A percentile compares a stretch with the other conserved stretches of the same genome.
phyloP scores from a whole-genome alignment of 2,888 invertebrate genomes.

The Neocrepidodera transversa region DNA sequence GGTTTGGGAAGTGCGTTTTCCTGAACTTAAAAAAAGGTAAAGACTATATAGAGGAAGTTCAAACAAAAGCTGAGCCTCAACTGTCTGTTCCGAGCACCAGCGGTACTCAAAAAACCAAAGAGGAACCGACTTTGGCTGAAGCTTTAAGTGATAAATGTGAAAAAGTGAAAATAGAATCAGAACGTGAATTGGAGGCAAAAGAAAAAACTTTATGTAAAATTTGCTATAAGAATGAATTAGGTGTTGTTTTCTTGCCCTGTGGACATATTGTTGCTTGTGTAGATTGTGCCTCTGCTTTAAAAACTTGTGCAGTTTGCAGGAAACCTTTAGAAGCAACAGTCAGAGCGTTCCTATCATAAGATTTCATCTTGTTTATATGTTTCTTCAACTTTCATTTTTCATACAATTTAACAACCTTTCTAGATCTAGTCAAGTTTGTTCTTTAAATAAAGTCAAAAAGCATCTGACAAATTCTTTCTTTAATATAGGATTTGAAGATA shows the following conservation, averaged over 20 bases:
- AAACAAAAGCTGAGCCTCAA: conserved; percentile 36
- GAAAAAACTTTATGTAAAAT: conserved; percentile 83
- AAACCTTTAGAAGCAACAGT: conserved; percentile 73
- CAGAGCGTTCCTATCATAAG: conserved; percentile 69
- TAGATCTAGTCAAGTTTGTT: conserved; percentile 42
- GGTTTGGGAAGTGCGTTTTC: conserved; percentile 89
- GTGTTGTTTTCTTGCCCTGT: conserved; percentile 93
- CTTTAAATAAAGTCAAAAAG: conserved; percentile 29
- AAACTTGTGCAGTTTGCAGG: conserved; percentile 89
- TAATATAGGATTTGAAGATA: conserved; percentile 36
- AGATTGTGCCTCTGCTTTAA: conserved; percentile 86
- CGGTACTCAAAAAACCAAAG: conserved; percentile 25
- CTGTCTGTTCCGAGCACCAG: conserved; percentile 25
- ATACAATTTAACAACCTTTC: conserved; percentile 28
- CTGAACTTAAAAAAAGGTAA: conserved; percentile 82
- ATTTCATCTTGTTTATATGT: conserved; percentile 35
- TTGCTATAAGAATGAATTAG: conserved; percentile 87
- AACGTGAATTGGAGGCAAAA: no score
- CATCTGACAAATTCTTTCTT: conserved; percentile 30
- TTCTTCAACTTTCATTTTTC: conserved; percentile 28
- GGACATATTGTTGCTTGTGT: conserved; percentile 94
- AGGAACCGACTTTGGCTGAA: conserved; percentile 23
- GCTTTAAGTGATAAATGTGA: conserved; percentile 13
- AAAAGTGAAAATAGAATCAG: conserved; percentile 23
- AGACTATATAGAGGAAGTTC: conserved; percentile 66